Conservation (phyloP, 2,888 invertebrate genomes). For the Eupithecia tripunctaria region DNA sequence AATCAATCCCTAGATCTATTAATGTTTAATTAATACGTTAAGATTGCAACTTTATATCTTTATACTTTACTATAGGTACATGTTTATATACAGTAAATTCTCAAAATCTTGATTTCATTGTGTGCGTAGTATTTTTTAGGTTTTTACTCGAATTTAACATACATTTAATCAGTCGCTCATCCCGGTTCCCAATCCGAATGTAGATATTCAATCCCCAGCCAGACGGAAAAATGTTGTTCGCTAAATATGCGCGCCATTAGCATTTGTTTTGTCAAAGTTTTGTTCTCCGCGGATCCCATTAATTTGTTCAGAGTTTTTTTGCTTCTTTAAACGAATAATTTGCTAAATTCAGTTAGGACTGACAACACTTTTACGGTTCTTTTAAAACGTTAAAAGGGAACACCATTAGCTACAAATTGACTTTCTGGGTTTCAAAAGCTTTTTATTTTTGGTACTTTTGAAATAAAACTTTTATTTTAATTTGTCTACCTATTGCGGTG, state of each 20-base stretch:
- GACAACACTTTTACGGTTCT: constrained; percentile 37
- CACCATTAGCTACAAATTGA: constrained; percentile 32
- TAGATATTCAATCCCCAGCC: constrained; percentile 35
- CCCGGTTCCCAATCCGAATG: constrained; percentile 18
- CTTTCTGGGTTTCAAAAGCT: background rate
- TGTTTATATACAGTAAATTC: too few species aligned
- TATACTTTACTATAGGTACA: too few species aligned
- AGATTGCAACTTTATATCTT: too few species aligned
- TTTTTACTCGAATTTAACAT: background rate
- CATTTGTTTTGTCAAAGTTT: constrained; percentile 62
- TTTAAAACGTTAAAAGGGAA: constrained; percentile 28
- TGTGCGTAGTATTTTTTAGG: background rate
- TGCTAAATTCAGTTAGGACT: constrained; percentile 42
- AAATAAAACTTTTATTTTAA: too few species aligned
- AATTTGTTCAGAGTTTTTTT: constrained; percentile 56
- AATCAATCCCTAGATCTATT: too few species aligned
- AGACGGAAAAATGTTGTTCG: constrained; percentile 64
- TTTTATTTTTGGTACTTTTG: background rate
- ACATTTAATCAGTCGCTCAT: background rate
- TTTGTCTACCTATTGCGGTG: too few species aligned
- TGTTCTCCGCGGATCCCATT: constrained; percentile 49
- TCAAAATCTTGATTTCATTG: background rate
- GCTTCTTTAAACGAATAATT: constrained; percentile 51
- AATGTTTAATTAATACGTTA: too few species aligned
- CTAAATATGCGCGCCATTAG: constrained; percentile 67